These are phyloP conservation scores for Agonum fuliginosum DNA, from an alignment of 2,888 invertebrate genomes.

Conservation along the genomic window DNA sequence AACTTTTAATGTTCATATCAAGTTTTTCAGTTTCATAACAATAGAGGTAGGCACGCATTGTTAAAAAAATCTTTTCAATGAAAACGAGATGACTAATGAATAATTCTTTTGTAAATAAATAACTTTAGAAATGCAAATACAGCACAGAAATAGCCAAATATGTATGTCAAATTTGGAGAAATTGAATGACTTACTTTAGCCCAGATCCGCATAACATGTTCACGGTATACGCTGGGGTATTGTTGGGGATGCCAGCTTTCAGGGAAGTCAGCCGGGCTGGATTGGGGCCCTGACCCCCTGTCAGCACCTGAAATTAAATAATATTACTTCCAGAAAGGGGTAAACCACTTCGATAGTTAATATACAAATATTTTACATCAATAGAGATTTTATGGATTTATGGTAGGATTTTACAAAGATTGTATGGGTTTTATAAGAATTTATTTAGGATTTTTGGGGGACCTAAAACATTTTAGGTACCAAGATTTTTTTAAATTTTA, in stretches of 20 bases:
- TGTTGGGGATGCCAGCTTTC: slow-evolving; percentile 81
- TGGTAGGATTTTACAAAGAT: too few relatives aligned
- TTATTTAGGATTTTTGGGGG: too few relatives aligned
- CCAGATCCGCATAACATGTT: slow-evolving; percentile 92
- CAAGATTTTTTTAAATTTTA: too few relatives aligned
- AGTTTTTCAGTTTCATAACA: too few relatives aligned
- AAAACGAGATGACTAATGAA: slow-evolving; percentile 18
- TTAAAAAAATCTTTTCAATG: slow-evolving; percentile 35
- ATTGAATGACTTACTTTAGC: slow-evolving; percentile 76
- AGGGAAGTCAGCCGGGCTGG: slow-evolving; percentile 87
- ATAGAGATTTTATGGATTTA: too few relatives aligned
- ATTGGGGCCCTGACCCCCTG: slow-evolving; percentile 87
- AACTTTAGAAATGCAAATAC: slow-evolving; percentile 4
- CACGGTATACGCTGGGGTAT: slow-evolving; percentile 81
- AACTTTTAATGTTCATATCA: too few relatives aligned
- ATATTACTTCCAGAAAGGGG: neutral
- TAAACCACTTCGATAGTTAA: neutral
- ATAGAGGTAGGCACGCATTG: neutral
- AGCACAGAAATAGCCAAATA: neutral
- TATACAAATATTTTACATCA: too few relatives aligned
- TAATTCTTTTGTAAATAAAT: slow-evolving; percentile 2
- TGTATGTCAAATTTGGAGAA: slow-evolving; percentile 37
- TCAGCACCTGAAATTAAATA: slow-evolving; percentile 74
- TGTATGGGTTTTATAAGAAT: too few relatives aligned
- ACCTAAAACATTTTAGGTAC: too few relatives aligned